Conservation (phyloP, 2,797 vertebrate genomes). For the Sylvia borin region DNA sequence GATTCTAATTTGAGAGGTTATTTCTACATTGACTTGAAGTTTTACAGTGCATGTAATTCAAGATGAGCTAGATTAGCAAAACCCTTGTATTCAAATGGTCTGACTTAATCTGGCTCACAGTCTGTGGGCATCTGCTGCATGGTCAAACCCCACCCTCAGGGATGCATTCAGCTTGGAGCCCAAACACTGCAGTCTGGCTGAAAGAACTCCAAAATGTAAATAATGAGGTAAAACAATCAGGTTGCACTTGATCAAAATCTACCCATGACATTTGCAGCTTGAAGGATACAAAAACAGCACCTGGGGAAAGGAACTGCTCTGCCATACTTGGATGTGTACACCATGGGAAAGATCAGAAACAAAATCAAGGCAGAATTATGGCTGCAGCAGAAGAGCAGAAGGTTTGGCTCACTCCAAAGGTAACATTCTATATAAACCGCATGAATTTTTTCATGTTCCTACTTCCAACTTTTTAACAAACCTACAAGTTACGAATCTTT, state of each 20-base stretch:
- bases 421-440: not conserved
- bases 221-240: slow-evolving; percentile 1
- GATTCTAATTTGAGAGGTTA: not conserved
- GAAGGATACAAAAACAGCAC: slow-evolving; percentile 28
- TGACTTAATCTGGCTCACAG: not conserved
- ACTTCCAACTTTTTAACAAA: slow-evolving; percentile 32
- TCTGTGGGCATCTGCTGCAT: not conserved
- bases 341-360: slow-evolving; percentile 59
- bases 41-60: not conserved
- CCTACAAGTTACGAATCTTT: slow-evolving; percentile 23
- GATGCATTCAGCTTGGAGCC: not conserved
- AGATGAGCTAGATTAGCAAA: not conserved
- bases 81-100: not conserved
- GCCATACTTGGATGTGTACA: not conserved
- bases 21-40: not conserved
- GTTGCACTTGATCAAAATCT: slow-evolving; percentile 30
- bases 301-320: slow-evolving; percentile 17
- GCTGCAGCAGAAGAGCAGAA: not conserved
- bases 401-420: not conserved
- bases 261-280: not conserved
- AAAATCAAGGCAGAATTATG: not conserved
- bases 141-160: slow-evolving; percentile 10
- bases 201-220: slow-evolving; percentile 21
- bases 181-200: not conserved
- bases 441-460: not conserved